phyloP scores from a whole-genome alignment of 2,888 invertebrate genomes.

The Embidobia sp. region DNA sequence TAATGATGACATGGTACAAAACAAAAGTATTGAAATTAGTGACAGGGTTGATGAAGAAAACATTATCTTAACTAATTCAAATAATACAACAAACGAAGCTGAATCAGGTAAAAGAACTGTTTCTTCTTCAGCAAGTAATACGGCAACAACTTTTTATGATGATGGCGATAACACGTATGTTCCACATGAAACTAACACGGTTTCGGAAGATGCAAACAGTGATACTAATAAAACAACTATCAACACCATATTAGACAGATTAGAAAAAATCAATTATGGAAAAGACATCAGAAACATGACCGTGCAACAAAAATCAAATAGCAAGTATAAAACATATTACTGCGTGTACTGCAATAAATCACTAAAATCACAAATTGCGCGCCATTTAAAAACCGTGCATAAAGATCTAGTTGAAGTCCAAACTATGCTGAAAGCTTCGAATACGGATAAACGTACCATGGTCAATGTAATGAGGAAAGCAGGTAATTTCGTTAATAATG shows the following conservation, averaged over 20 bases:
- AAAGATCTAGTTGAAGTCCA: background rate
- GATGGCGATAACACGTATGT: too few species aligned
- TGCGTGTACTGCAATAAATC: slow-evolving; percentile 15
- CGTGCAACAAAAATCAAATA: background rate
- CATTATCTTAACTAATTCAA: too few species aligned
- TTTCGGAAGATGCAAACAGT: too few species aligned
- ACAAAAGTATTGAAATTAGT: too few species aligned
- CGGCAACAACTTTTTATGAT: too few species aligned
- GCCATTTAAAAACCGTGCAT: slow-evolving; percentile 5
- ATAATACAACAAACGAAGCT: too few species aligned
- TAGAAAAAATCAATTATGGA: background rate
- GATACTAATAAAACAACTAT: too few species aligned
- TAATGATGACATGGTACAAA: too few species aligned
- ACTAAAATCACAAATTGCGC: slow-evolving; percentile 13
- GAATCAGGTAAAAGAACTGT: too few species aligned
- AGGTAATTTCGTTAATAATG: slow-evolving; percentile 17
- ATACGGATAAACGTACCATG: background rate
- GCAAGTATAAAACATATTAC: slow-evolving; percentile 1
- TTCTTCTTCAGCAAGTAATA: too few species aligned
- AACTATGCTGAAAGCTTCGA: background rate
- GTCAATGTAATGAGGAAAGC: slow-evolving; percentile 11
- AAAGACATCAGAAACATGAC: slow-evolving; percentile 5
- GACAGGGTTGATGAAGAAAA: too few species aligned
- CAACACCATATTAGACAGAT: background rate
- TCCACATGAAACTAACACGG: too few species aligned